Evolutionary conservation across 2,888 invertebrate genomes (phyloP), one percentile per base, ranked within the genome.

Genomic region (Tanytarsus gracilentus): DNA sequence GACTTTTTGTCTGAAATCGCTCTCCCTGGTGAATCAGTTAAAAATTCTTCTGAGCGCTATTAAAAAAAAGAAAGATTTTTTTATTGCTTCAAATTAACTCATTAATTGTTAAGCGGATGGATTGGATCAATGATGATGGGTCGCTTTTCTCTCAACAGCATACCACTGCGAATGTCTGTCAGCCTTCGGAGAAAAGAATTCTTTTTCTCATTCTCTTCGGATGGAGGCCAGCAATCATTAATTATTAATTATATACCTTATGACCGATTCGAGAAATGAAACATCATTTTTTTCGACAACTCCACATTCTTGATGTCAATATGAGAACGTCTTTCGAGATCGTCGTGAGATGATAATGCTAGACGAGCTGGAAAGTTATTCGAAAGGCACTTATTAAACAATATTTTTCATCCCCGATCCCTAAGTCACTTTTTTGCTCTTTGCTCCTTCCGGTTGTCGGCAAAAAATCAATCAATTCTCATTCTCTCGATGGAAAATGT

Each of bases 241-340:
- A 56, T 56, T 56, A 56, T 56, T 44, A 44, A 44, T 56, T 56
- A 56, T 44, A 39, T n/a, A n/a, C n/a, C n/a, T n/a, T n/a, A n/a
- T n/a, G n/a, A n/a, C 18, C 56, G 18, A 44, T 40, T 40, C 18
- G 26, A 36, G 44, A 56, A 27, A 56, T 40, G 39, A 56, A 56
- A 56, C 55, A 56, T 40, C 55, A 56, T 40, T 56, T 40, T 39
- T 39, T 40, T 40, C 27, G 25, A 25, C 9, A 8, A 25, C n/a
- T 11, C n/a, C 14, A n/a, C 25, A 11, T 30, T 30, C 14, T 40
- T 40, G n/a, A n/a, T n/a, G n/a, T n/a, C n/a, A n/a, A n/a, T n/a
- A n/a, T n/a, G n/a, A n/a, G n/a, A n/a, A n/a, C n/a, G n/a, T n/a
- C n/a, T n/a, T n/a, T n/a, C n/a, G n/a, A n/a, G n/a, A n/a, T n/a